These are phyloP conservation scores for Cephus pulcher DNA, from an alignment of 2,888 invertebrate genomes.

Conservation along the genomic window DNA sequence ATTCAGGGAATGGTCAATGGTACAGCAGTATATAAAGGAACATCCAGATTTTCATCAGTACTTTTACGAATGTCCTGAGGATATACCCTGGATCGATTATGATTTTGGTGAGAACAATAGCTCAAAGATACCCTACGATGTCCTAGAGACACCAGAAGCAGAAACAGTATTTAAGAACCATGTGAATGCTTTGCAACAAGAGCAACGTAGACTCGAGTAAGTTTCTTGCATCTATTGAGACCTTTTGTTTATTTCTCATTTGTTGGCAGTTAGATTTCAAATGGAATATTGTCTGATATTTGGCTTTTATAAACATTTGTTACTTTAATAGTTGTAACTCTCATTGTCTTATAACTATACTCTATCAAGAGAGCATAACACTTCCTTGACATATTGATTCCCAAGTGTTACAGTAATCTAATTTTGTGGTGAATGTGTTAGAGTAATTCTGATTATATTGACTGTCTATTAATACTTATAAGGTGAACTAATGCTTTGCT, in stretches of 20 bases:
- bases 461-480: background rate
- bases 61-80: slow-evolving; percentile 87
- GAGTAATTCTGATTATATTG: background rate
- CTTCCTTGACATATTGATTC: background rate
- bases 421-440: background rate
- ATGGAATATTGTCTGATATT: background rate
- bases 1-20: slow-evolving; percentile 87
- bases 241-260: background rate
- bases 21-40: slow-evolving; percentile 85
- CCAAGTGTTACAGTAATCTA: background rate
- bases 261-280: background rate
- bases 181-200: slow-evolving; percentile 90
- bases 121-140: slow-evolving; percentile 90
- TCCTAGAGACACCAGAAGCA: slow-evolving; percentile 90
- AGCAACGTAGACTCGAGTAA: slow-evolving; percentile 92
- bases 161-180: slow-evolving; percentile 93
- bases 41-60: slow-evolving; percentile 95
- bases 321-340: background rate
- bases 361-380: too few species aligned
- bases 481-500: slow-evolving; percentile 61
- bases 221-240: slow-evolving; percentile 56
- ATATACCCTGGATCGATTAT: slow-evolving; percentile 82
- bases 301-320: background rate
- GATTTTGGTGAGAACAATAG: slow-evolving; percentile 77
- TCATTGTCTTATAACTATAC: background rate